Evolutionary conservation across 2,113 vertebrate genomes (phyloP).

Genomic region (Salminus brasiliensis): DNA sequence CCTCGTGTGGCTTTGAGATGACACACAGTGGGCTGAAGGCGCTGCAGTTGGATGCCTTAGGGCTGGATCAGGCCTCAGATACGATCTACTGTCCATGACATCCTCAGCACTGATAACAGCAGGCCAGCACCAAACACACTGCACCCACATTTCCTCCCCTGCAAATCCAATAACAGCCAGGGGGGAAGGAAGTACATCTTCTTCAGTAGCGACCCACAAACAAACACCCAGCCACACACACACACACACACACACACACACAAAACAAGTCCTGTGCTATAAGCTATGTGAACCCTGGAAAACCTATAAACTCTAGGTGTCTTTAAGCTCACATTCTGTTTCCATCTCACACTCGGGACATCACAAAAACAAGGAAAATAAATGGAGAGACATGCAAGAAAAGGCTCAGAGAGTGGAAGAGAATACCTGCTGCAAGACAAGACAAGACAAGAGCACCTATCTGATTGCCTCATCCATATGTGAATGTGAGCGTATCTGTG

Average conservation of each 20-base stretch:
- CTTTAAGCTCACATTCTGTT: not conserved
- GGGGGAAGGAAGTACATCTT: conserved; percentile 16
- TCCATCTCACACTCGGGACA: conserved; percentile 39
- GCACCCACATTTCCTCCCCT: conserved; percentile 28
- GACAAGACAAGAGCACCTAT: conserved; percentile 67
- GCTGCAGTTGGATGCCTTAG: not conserved
- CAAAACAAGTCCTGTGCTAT: not conserved
- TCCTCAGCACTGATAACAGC: conserved; percentile 24
- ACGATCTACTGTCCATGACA: conserved; percentile 30
- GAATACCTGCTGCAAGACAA: conserved; percentile 18
- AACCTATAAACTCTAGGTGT: not conserved
- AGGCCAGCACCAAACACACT: not conserved
- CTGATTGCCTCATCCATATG: conserved; percentile 49
- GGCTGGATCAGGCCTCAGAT: not conserved
- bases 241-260: not conserved
- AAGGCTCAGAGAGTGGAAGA: conserved; percentile 48
- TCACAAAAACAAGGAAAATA: conserved; percentile 64
- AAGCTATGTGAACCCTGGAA: not conserved
- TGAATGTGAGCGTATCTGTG: no score
- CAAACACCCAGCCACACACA: not conserved
- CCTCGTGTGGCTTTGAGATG: not conserved
- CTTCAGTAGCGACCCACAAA: not conserved
- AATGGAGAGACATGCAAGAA: conserved; percentile 71
- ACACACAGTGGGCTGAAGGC: not conserved
- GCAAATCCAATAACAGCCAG: conserved; percentile 31